Conservation (phyloP, 1,140 invertebrate genomes). For the Papilio polyxenes region DNA sequence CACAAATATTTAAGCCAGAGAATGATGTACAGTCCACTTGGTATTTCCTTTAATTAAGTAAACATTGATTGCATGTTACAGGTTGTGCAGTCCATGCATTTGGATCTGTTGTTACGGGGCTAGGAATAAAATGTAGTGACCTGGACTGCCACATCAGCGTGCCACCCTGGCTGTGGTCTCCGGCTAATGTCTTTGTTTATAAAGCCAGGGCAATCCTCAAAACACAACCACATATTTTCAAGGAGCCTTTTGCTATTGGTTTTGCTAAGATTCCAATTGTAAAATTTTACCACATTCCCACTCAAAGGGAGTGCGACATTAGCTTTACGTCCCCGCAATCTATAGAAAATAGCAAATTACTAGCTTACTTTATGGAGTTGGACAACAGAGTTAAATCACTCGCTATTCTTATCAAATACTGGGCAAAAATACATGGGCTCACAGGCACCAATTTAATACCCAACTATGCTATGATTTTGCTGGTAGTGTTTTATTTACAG, state of each 20-base stretch:
- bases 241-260: constrained; percentile 80
- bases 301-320: constrained; percentile 83
- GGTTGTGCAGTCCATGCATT: constrained; percentile 78
- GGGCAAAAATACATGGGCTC: constrained; percentile 82
- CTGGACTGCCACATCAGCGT: constrained; percentile 83
- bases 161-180: constrained; percentile 40
- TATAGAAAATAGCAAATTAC: constrained; percentile 82
- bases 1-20: too few relatives aligned
- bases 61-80: constrained; percentile 49
- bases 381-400: constrained; percentile 80
- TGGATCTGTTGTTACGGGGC: constrained; percentile 84
- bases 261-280: constrained; percentile 86
- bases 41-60: neutral
- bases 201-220: constrained; percentile 71
- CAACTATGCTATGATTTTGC: constrained; percentile 82
- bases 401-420: constrained; percentile 85
- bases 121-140: constrained; percentile 84
- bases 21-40: neutral
- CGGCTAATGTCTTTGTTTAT: constrained; percentile 47
- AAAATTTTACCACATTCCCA: constrained; percentile 82
- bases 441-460: constrained; percentile 76
- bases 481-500: constrained; percentile 85
- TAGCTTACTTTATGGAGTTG: constrained; percentile 80
- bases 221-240: constrained; percentile 67
- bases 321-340: constrained; percentile 83